Percentiles rank a stretch among this genome's conserved stretches.
Conservation (phyloP, 2,113 vertebrate genomes). For the Oreochromis tanganicae region DNA sequence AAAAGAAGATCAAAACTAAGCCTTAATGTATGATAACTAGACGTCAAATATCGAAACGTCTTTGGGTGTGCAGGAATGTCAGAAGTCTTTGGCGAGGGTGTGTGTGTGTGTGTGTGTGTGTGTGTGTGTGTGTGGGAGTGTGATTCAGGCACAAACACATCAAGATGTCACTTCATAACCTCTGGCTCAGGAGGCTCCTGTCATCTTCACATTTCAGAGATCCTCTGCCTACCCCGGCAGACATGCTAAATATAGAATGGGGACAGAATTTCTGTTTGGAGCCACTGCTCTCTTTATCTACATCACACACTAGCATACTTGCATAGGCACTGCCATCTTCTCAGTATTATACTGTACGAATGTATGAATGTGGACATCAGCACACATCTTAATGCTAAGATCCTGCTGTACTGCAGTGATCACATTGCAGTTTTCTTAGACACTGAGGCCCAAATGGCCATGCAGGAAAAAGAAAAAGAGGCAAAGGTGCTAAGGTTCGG, state of each 20-base stretch:
- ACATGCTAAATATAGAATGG: slow-evolving; percentile 73
- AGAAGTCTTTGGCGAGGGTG: slow-evolving; percentile 37
- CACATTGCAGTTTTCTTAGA: background rate
- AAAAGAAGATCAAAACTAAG: slow-evolving; percentile 31
- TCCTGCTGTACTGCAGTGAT: background rate
- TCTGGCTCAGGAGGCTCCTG: slow-evolving; percentile 70
- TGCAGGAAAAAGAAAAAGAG: background rate
- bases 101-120: slow-evolving; percentile 28
- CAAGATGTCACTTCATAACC: slow-evolving; percentile 73
- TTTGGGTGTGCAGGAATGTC: slow-evolving; percentile 39
- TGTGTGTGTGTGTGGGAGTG: slow-evolving; percentile 47
- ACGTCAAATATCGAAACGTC: slow-evolving; percentile 43
- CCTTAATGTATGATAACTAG: slow-evolving; percentile 45
- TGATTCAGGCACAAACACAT: slow-evolving; percentile 66
- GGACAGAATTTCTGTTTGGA: slow-evolving; percentile 64
- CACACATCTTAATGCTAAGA: background rate
- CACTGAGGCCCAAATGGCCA: background rate
- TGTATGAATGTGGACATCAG: background rate
- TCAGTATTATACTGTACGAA: background rate
- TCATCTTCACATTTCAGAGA: slow-evolving; percentile 73
- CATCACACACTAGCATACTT: slow-evolving; percentile 35
- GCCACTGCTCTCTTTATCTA: slow-evolving; percentile 53
- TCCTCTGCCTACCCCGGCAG: slow-evolving; percentile 63
- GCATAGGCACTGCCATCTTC: background rate
- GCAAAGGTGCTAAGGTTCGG: background rate